Evolutionary conservation across 1,140 invertebrate species (phyloP).

Genomic region (Drosophila arizonae): DNA sequence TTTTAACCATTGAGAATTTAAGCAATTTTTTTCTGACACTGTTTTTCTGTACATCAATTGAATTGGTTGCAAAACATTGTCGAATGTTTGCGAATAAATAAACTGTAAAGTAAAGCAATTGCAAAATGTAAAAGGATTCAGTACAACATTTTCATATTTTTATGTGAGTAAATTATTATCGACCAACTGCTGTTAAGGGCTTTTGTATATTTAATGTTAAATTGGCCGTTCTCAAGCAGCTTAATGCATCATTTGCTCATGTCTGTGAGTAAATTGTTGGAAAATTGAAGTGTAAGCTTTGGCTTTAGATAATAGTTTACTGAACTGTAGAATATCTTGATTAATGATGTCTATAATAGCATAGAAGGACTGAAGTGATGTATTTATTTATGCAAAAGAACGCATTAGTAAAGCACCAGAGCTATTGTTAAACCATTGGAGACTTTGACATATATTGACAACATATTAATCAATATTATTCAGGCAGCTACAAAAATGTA

Average conservation of each 20-base stretch:
- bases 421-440: too few species aligned
- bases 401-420: neutral
- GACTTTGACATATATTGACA: too few species aligned
- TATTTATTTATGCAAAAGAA: neutral
- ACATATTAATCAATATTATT: too few species aligned
- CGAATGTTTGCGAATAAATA: constrained; percentile 13
- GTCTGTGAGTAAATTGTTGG: neutral
- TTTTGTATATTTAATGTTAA: neutral
- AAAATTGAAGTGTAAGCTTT: neutral
- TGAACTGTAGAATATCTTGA: neutral
- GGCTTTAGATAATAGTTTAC: neutral
- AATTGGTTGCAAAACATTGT: neutral
- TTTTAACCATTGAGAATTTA: neutral
- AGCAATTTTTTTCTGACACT: neutral
- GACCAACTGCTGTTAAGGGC: neutral
- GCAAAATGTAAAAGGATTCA: neutral
- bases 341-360: neutral
- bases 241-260: neutral
- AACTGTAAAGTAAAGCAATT: constrained; percentile 7
- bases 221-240: neutral
- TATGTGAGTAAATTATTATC: neutral
- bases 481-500: too few species aligned
- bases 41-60: neutral
- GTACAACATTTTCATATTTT: neutral
- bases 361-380: neutral